A percentile compares a stretch with the other conserved stretches of the same genome.
Evolutionary conservation across 2,113 vertebrate species (phyloP).

Genomic region (Arothron firmamentum): DNA sequence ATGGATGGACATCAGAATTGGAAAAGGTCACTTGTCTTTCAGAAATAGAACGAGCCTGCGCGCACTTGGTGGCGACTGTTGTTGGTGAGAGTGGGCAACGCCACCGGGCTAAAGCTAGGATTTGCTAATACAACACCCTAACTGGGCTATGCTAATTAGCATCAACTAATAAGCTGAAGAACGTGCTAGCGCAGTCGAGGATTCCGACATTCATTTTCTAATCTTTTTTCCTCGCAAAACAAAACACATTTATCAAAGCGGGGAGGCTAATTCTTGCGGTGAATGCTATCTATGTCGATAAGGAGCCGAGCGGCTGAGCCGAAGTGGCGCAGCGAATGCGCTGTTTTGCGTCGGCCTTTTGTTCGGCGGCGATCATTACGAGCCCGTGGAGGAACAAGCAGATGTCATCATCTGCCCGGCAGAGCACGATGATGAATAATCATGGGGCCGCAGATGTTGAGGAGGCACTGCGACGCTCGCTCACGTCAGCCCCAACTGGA

Average conservation of each 20-base stretch:
- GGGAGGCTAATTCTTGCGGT: too few species aligned
- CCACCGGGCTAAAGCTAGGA: too few species aligned
- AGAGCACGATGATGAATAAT: slow-evolving; percentile 62
- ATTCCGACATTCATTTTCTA: too few species aligned
- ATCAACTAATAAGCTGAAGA: too few species aligned
- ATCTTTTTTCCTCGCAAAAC: too few species aligned
- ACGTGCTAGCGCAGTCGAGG: too few species aligned
- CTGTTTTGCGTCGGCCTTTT: slow-evolving; percentile 62
- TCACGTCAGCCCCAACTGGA: not conserved
- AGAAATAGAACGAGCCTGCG: slow-evolving; percentile 53
- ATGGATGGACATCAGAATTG: slow-evolving; percentile 48
- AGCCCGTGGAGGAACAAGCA: slow-evolving; percentile 58
- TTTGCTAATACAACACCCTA: too few species aligned
- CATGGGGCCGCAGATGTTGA: slow-evolving; percentile 39
- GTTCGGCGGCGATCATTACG: slow-evolving; percentile 59
- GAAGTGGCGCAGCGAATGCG: slow-evolving; percentile 38
- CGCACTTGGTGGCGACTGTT: not conserved
- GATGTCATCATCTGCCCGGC: slow-evolving; percentile 67
- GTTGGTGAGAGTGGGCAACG: too few species aligned
- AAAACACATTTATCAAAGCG: too few species aligned
- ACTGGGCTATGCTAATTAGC: too few species aligned
- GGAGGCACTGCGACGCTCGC: slow-evolving; percentile 44
- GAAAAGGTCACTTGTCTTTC: slow-evolving; percentile 64
- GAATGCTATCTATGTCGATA: too few species aligned
- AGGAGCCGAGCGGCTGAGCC: slow-evolving; percentile 16